These are phyloP conservation scores for Sebastes aleutianus DNA, from an alignment of 2,797 vertebrate genomes.

Conservation along the genomic window DNA sequence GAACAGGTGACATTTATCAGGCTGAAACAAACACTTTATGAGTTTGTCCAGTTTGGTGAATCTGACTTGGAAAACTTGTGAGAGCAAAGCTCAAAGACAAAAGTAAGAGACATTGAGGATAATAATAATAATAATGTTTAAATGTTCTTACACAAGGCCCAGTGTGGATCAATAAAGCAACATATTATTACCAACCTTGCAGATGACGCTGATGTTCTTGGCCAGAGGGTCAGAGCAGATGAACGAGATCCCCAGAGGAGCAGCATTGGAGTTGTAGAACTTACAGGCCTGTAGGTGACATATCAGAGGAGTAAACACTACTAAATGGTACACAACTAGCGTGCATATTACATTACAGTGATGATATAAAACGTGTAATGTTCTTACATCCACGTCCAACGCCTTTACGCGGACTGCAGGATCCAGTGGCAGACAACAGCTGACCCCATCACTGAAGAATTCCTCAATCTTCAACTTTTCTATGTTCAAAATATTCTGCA, in stretches of 20 bases:
- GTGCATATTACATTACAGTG: background rate
- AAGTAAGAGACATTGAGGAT: background rate
- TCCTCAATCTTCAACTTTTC: slow-evolving; percentile 82
- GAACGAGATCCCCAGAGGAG: slow-evolving; percentile 91
- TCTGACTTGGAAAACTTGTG: background rate
- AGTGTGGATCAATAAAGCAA: background rate
- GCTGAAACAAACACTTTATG: background rate
- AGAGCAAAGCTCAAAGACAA: background rate
- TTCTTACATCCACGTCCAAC: slow-evolving; percentile 86
- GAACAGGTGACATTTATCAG: background rate
- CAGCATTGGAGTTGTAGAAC: slow-evolving; percentile 92
- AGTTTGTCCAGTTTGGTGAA: background rate
- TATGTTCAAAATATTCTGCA: slow-evolving; percentile 83
- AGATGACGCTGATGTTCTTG: slow-evolving; percentile 89
- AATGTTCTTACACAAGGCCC: background rate
- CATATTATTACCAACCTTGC: slow-evolving; percentile 83
- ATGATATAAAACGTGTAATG: background rate
- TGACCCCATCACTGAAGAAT: slow-evolving; percentile 84
- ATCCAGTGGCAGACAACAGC: slow-evolving; percentile 90
- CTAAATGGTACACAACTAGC: background rate
- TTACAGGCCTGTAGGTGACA: slow-evolving; percentile 84
- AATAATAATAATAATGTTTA: too few species aligned
- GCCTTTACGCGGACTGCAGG: slow-evolving; percentile 88
- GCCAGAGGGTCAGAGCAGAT: slow-evolving; percentile 88
- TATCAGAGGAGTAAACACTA: background rate